These are phyloP conservation scores for Rhadina sibilatrix DNA, from an alignment of 2,113 vertebrate species.

Conservation along the genomic window DNA sequence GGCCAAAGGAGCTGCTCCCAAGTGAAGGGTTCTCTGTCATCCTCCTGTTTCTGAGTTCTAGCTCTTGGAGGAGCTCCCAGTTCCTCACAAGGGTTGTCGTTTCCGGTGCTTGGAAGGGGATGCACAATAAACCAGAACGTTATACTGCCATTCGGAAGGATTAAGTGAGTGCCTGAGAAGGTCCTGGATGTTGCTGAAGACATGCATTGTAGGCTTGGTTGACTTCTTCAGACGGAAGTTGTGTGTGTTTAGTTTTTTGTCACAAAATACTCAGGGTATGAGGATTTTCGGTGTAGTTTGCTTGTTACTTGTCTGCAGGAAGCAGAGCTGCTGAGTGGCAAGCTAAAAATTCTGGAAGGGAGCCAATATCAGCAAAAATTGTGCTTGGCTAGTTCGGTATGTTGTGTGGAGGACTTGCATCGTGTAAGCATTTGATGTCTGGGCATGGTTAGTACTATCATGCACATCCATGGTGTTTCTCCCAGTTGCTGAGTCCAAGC, in stretches of 20 bases:
- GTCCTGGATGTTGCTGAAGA: neutral
- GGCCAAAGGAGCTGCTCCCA: neutral
- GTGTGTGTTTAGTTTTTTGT: neutral
- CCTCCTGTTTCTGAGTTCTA: neutral
- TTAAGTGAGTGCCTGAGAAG: neutral
- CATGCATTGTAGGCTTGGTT: fast-evolving
- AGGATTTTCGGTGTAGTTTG: neutral
- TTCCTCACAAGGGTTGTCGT: neutral
- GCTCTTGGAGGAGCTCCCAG: neutral
- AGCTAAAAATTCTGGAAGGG: neutral
- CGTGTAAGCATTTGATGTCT: neutral
- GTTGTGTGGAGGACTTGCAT: neutral
- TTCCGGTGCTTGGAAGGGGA: neutral
- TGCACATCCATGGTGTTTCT: neutral
- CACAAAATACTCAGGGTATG: neutral
- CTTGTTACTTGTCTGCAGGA: neutral
- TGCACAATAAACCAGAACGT: neutral
- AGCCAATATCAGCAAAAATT: neutral
- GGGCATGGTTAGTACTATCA: neutral
- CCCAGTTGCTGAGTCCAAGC: neutral
- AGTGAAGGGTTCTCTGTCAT: neutral
- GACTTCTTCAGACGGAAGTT: neutral
- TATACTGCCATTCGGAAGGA: neutral
- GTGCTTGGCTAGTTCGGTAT: neutral
- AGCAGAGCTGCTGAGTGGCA: neutral